These are phyloP conservation scores for Syrista parreyssii DNA, from an alignment of 2,888 invertebrate genomes.

Conservation along the genomic window DNA sequence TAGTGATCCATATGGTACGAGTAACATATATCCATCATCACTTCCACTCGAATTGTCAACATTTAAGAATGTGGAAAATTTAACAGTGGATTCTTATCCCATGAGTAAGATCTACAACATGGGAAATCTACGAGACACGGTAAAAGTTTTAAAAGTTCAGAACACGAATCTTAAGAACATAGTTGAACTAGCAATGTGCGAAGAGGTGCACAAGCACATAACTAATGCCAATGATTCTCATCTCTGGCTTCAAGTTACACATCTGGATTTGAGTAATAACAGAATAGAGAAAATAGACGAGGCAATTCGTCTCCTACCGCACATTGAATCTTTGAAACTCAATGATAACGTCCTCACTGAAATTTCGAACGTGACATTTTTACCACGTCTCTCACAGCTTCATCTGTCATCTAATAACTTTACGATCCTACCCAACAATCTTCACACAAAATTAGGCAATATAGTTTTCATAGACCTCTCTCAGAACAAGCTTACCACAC, in stretches of 20 bases:
- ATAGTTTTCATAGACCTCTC: conserved; percentile 86
- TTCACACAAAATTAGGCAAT: conserved; percentile 90
- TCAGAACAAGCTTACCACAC: conserved; percentile 81
- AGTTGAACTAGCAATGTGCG: conserved; percentile 85
- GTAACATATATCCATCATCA: conserved; percentile 86
- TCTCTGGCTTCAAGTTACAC: conserved; percentile 77
- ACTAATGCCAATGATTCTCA: conserved; percentile 68
- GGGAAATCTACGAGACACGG: conserved; percentile 73
- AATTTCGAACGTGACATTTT: conserved; percentile 81
- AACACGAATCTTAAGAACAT: conserved; percentile 76
- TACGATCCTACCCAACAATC: conserved; percentile 77
- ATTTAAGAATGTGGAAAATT: conserved; percentile 81
- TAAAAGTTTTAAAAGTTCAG: conserved; percentile 74
- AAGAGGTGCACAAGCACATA: conserved; percentile 80
- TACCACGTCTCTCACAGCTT: conserved; percentile 81
- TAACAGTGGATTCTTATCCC: conserved; percentile 78
- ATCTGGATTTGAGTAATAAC: conserved; percentile 84
- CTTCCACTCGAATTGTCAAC: conserved; percentile 84
- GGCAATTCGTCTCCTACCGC: conserved; percentile 81
- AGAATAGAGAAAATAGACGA: conserved; percentile 82
- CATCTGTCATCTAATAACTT: conserved; percentile 82
- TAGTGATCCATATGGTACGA: conserved; percentile 77
- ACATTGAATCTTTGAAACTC: conserved; percentile 77
- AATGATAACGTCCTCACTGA: conserved; percentile 82
- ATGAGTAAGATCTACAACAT: conserved; percentile 75